Percentiles rank a stretch among this genome's conserved stretches.
These are phyloP conservation scores for Mactromeris polynyma DNA, from an alignment of 2,888 invertebrate genomes.

Conservation along the genomic window DNA sequence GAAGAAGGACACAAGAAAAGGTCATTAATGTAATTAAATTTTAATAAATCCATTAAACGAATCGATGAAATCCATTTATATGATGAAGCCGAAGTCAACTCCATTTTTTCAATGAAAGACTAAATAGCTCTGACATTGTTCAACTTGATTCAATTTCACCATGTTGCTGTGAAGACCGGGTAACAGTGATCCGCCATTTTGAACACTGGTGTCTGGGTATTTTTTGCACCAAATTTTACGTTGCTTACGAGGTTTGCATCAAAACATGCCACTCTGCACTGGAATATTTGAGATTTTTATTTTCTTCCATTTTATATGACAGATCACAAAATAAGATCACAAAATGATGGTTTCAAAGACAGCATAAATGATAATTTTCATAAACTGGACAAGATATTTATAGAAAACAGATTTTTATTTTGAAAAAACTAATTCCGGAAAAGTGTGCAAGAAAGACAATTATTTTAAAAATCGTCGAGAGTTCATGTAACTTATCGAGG, in stretches of 20 bases:
- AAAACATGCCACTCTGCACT: neutral
- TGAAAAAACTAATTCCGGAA: too few species aligned
- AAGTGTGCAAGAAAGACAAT: too few species aligned
- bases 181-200: neutral
- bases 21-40: neutral
- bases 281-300: neutral
- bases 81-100: neutral
- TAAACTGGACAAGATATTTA: too few species aligned
- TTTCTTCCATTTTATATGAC: neutral
- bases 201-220: neutral
- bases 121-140: neutral
- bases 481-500: too few species aligned
- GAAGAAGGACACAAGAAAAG: neutral
- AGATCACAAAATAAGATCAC: too few species aligned
- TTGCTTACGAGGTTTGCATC: neutral
- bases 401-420: too few species aligned
- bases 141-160: conserved; percentile 17
- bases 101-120: neutral
- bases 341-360: too few species aligned
- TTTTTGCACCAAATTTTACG: neutral
- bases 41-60: neutral
- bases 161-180: conserved; percentile 4
- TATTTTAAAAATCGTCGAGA: too few species aligned
- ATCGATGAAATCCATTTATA: conserved; percentile 9
- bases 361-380: too few species aligned